A percentile compares a stretch with the other conserved stretches of the same genome.
These are phyloP conservation scores for Pantelozetes paolii DNA, from an alignment of 2,888 invertebrate species.

Conservation along the genomic window DNA sequence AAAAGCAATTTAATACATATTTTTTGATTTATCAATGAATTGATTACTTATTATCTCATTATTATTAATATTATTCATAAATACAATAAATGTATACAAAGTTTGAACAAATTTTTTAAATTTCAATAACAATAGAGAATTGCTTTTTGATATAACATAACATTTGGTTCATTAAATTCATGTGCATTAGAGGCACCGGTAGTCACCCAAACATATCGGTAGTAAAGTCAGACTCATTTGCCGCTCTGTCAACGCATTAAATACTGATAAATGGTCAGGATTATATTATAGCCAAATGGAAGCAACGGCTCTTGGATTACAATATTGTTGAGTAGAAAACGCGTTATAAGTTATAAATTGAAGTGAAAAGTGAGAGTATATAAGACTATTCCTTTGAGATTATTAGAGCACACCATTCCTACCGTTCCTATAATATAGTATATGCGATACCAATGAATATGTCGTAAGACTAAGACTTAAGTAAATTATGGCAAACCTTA, in stretches of 20 bases:
- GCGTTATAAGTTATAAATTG: conserved; percentile 31
- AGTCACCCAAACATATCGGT: too few relatives aligned
- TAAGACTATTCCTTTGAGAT: conserved; percentile 26
- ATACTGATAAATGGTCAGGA: conserved; percentile 47
- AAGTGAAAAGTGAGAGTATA: conserved; percentile 19
- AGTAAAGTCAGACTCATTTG: conserved; percentile 27
- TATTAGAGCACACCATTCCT: conserved; percentile 26
- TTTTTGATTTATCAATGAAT: too few relatives aligned
- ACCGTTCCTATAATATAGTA: conserved; percentile 1
- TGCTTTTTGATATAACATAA: neutral
- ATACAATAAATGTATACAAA: too few relatives aligned
- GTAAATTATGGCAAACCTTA: neutral
- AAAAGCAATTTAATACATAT: too few relatives aligned
- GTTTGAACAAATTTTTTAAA: neutral
- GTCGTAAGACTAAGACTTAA: neutral
- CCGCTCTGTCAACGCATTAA: conserved; percentile 39
- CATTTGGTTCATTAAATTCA: neutral
- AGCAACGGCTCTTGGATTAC: conserved; percentile 4
- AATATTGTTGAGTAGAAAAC: conserved; percentile 11
- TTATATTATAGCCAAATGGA: conserved; percentile 41
- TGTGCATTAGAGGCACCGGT: neutral
- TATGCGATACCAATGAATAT: conserved; percentile 25
- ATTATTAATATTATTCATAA: too few relatives aligned
- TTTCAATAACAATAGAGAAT: neutral
- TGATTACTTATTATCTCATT: too few relatives aligned